Conservation (phyloP, 2,888 invertebrate genomes). For the Epinotia bilunana region DNA sequence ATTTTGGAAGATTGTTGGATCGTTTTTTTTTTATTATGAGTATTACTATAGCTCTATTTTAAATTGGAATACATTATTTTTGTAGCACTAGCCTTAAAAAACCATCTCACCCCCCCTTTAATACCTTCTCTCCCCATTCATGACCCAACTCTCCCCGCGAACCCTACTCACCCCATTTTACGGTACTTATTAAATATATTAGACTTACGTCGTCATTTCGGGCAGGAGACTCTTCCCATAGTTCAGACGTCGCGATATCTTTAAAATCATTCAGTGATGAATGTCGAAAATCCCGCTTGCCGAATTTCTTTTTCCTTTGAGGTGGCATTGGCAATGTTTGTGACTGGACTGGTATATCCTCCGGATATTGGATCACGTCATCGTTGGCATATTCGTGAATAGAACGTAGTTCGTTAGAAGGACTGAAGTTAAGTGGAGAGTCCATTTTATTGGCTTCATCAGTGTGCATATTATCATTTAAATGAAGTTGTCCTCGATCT, state of each 20-base stretch:
- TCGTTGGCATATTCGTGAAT: slow-evolving; percentile 80
- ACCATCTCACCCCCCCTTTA: no score
- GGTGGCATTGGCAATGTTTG: slow-evolving; percentile 80
- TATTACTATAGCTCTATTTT: no score
- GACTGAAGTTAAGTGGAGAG: slow-evolving; percentile 70
- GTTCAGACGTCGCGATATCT: slow-evolving; percentile 57
- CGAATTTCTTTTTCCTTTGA: slow-evolving; percentile 70
- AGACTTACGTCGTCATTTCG: slow-evolving; percentile 75
- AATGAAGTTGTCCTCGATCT: slow-evolving; percentile 77
- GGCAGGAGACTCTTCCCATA: slow-evolving; percentile 66
- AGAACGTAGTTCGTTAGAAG: slow-evolving; percentile 69
- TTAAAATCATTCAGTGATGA: slow-evolving; percentile 74
- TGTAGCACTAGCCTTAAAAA: no score
- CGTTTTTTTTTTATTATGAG: no score
- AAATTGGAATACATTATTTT: no score
- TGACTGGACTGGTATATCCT: slow-evolving; percentile 74
- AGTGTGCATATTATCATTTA: slow-evolving; percentile 61
- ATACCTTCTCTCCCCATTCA: no score
- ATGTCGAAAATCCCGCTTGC: slow-evolving; percentile 65
- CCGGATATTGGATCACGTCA: slow-evolving; percentile 82
- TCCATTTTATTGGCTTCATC: slow-evolving; percentile 62
- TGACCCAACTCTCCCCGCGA: no score
- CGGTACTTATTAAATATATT: not conserved
- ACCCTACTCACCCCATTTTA: no score
- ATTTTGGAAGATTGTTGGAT: no score